Conservation (phyloP, 2,888 invertebrate species). For the Acrobasis repandana region DNA sequence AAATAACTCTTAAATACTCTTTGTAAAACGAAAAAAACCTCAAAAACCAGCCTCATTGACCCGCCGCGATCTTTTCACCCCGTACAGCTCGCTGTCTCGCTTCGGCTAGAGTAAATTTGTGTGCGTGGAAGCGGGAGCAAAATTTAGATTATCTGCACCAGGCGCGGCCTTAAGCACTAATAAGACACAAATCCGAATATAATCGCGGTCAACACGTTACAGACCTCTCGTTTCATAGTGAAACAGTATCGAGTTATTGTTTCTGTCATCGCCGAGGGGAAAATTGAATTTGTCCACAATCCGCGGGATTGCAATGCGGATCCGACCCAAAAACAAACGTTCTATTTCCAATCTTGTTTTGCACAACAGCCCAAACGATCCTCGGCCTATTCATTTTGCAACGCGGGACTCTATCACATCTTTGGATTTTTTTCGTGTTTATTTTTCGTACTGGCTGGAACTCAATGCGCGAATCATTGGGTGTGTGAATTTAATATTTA, state of each 20-base stretch:
- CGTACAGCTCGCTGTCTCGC: too few relatives aligned
- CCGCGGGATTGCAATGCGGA: constrained; percentile 62
- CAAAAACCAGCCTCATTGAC: too few relatives aligned
- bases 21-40: too few relatives aligned
- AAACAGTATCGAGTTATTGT: constrained; percentile 49
- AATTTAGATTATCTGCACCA: too few relatives aligned
- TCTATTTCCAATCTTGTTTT: constrained; percentile 64
- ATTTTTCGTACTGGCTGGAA: background rate
- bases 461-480: background rate
- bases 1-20: too few relatives aligned
- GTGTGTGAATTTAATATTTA: too few relatives aligned
- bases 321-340: constrained; percentile 63
- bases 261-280: constrained; percentile 68
- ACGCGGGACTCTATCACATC: constrained; percentile 18
- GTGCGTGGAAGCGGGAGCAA: too few relatives aligned
- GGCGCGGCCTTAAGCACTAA: background rate
- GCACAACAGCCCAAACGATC: constrained; percentile 34
- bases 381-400: constrained; percentile 33
- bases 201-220: constrained; percentile 12
- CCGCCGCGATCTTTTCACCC: too few relatives aligned
- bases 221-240: background rate
- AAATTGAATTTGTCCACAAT: constrained; percentile 80
- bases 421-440: constrained; percentile 3
- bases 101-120: too few relatives aligned
- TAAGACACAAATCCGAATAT: background rate